Base-by-base conservation (phyloP, 2,797 vertebrate genomes). In the Sebastes itinus region DNA sequence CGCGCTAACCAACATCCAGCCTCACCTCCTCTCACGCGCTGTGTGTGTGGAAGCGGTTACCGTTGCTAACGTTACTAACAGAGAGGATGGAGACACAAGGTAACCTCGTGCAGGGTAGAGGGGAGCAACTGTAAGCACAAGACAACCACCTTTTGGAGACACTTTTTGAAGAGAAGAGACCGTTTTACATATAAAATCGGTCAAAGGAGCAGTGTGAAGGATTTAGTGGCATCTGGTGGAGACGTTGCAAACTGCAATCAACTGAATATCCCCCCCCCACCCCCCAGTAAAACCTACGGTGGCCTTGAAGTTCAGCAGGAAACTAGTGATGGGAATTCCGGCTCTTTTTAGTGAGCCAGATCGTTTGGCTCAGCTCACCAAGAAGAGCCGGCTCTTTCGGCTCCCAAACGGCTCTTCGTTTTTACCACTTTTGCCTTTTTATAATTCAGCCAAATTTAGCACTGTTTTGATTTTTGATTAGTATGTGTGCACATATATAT, bases 1-100 rank as follows among this genome's bases (percentile, higher is more conserved):
- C 87, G 90, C 81, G 86, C 82, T 83, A 70, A 74, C 84, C 69
- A 78, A 81, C 84, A 72, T 77, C 87, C 88, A 71, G 88, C 81
- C 71, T 65, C 87, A 70, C 35, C 35, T 38, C 12, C 12, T 13
- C 35, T 38, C 35, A 38, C 35, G 35, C 12, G 35, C 12, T 38
- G 35, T 13, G 35, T 59, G 73, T 67, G 2, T 42, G 38, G 38
- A 42, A 42, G 35, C 35, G 12, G 35, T 38, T 38, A 16, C 13
- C 56, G 46, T 28, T 32, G 64, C 35, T 49, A 13, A 52, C 18
- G 12, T 7, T 8, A 49, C 27, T 23, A 46, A 30, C 30, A 30
- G 28, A 25, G 46, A 72, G 4, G 27, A 69, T n/a, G 22, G 25
- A 22, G 35, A 49, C n/a, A 66, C 52, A 5, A 58, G 60, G 11